Evolutionary conservation across 2,113 vertebrate species (phyloP).

Genomic region (Cervus canadensis): DNA sequence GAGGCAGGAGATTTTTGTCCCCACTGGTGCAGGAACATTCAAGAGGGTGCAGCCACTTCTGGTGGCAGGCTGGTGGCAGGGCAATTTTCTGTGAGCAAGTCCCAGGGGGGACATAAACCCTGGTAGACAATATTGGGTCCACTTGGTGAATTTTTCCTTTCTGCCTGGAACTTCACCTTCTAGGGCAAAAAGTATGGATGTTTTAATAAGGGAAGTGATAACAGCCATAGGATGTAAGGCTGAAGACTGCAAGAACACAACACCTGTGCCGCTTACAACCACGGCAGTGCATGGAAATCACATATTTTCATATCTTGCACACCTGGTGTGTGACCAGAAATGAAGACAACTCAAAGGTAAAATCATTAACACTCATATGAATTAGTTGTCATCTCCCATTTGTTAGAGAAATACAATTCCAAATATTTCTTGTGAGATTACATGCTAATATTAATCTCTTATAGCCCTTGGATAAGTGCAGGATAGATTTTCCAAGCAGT

Average conservation of each 20-base stretch:
- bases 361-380: background rate
- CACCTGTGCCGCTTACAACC: fast-evolving
- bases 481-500: background rate
- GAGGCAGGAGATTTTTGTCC: slow-evolving; percentile 4
- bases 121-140: background rate
- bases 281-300: fast-evolving
- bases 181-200: background rate
- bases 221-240: background rate
- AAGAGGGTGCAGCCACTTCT: background rate
- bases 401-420: background rate
- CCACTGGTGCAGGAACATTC: background rate
- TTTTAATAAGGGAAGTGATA: background rate
- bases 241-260: background rate
- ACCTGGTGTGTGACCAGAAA: background rate
- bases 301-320: background rate
- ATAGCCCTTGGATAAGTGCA: background rate
- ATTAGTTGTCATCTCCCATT: background rate
- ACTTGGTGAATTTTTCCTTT: background rate
- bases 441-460: background rate
- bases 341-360: background rate
- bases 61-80: background rate
- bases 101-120: background rate
- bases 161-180: background rate
- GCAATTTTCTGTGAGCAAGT: background rate
- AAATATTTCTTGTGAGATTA: background rate